Percentiles rank a stretch among this genome's conserved stretches.
These are phyloP conservation scores for Anhinga anhinga DNA, from an alignment of 2,113 vertebrate genomes.

Conservation along the genomic window DNA sequence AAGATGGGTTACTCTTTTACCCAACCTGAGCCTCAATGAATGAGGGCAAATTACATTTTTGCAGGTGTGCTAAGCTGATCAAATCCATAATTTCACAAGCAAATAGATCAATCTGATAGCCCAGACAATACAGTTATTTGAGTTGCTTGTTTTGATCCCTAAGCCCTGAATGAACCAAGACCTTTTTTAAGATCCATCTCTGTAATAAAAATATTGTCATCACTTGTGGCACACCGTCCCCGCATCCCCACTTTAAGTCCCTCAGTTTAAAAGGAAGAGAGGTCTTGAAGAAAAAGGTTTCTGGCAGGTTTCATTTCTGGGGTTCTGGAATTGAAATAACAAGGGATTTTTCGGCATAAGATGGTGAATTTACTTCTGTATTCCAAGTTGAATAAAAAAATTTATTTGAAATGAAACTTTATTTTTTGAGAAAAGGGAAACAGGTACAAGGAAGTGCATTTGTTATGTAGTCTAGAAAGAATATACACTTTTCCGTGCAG, in stretches of 20 bases:
- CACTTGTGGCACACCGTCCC: neutral
- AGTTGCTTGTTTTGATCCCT: neutral
- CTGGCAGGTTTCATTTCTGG: neutral
- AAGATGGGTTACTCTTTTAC: neutral
- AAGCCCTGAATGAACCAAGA: neutral
- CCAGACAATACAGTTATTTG: neutral
- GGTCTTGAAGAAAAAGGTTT: neutral
- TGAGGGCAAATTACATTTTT: neutral
- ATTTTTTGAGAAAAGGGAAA: neutral
- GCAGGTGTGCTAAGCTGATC: neutral
- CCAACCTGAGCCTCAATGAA: rapidly evolving
- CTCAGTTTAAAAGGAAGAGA: neutral
- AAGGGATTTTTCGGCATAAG: neutral
- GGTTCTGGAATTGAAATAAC: neutral
- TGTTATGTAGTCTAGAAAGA: neutral
- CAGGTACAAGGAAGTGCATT: neutral
- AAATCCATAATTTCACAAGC: neutral
- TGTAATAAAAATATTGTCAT: neutral
- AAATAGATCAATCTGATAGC: neutral
- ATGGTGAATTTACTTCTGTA: neutral
- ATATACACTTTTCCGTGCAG: neutral
- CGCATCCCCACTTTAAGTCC: neutral
- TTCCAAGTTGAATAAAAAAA: neutral
- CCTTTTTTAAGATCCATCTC: neutral
- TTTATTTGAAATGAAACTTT: neutral